Percentiles rank a stretch among this genome's conserved stretches.
Evolutionary conservation across 2,888 invertebrate species (phyloP).

Genomic region (Sycophila texana): DNA sequence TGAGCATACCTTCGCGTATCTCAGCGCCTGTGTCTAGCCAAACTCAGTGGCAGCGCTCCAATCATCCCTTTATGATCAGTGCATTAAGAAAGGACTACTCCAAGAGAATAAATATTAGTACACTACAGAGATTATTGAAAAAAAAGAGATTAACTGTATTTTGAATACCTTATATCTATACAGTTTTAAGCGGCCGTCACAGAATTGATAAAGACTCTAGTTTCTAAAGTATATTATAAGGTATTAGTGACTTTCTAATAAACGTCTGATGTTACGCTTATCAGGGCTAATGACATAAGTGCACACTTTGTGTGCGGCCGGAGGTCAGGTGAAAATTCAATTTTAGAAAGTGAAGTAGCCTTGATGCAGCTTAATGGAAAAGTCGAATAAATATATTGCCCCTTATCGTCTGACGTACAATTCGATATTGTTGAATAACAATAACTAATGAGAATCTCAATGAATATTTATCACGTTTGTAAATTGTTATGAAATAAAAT

Average conservation of each 20-base stretch:
- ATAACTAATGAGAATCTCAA: too few species aligned
- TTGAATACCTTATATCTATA: too few species aligned
- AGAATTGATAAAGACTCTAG: too few species aligned
- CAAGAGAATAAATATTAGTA: too few species aligned
- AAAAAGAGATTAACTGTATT: too few species aligned
- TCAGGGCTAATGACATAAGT: slow-evolving; percentile 45
- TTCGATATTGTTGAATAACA: neutral
- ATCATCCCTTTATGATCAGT: too few species aligned
- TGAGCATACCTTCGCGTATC: neutral
- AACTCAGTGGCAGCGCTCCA: neutral
- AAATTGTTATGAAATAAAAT: neutral
- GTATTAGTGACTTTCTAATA: neutral
- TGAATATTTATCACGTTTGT: too few species aligned
- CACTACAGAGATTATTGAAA: too few species aligned
- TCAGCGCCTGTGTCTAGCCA: neutral
- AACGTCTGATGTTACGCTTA: neutral
- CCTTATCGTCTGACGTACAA: neutral
- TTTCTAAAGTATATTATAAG: too few species aligned
- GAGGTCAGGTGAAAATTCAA: slow-evolving; percentile 29
- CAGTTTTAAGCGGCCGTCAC: too few species aligned
- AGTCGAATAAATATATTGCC: neutral
- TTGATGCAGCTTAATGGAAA: slow-evolving; percentile 21
- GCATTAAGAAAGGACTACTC: too few species aligned
- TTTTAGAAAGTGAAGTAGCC: slow-evolving; percentile 9
- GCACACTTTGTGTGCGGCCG: slow-evolving; percentile 20